Base-by-base conservation (phyloP, 1,140 invertebrate species). In the Neelides sp. region DNA sequence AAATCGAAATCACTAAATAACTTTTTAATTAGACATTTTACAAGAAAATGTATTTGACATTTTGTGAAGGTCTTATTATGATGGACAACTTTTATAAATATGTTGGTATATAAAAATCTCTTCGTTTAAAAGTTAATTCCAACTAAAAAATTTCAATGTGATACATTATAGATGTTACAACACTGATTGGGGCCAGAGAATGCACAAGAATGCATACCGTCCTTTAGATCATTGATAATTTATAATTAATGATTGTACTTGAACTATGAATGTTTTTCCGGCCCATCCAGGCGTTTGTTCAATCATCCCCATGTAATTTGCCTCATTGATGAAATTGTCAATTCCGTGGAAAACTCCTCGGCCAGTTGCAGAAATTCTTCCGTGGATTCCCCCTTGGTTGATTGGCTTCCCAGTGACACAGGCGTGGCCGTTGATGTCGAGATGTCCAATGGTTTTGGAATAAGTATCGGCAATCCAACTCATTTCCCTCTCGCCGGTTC, bases 381-480 rank as follows among this genome's bases (percentile, higher is more conserved):
- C 95, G 69, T 98, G 93, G 65, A 98, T 98, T 62, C 85, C 85
- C 62, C 58, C 58, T 43, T 59, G 58, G 23, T 59, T 59, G 66
- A 98, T 97, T 5, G 95, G 94, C 68, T n/a, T n/a, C 39, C 95
- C 95, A 27, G 95, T 98, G n/a, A 98, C 90, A 71, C 94, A 98
- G 26, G 93, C 95, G 66, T 92, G 86, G 17, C 91, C 90, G 69
- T 99, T 97, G 64, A 98, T 93, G 67, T 99, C 94, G 64, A 83
- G 75, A 69, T 83, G 78, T 30, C 83, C 93, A 64, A 96, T 80
- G 30, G 95, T 98, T 70, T 96, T 94, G 34, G 89, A 83, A 68
- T 96, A 99, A 0, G 95, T 98, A 65, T 99, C 95, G 4, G 94
- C 92, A 66, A 99, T 96, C 94, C 93, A 98, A 32, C 87, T 90